Conservation (phyloP, 2,888 invertebrate species). For the Escarpia spicata region DNA sequence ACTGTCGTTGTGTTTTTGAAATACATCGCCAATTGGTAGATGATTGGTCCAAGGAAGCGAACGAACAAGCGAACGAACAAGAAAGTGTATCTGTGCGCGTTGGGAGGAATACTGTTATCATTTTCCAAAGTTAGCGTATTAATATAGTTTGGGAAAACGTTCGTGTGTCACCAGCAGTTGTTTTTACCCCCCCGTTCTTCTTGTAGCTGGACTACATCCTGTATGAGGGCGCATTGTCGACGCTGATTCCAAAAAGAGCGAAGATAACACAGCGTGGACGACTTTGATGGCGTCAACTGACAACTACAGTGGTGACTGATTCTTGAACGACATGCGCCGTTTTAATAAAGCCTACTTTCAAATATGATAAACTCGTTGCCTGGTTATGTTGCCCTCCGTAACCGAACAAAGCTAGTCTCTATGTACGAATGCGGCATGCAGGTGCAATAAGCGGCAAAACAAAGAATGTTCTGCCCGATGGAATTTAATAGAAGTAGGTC, state of each 20-base stretch:
- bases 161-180: neutral
- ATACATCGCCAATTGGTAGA: too few species aligned
- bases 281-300: neutral
- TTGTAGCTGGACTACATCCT: constrained; percentile 5
- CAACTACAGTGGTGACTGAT: neutral
- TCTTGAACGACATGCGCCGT: neutral
- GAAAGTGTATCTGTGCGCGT: too few species aligned
- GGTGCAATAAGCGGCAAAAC: too few species aligned
- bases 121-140: neutral
- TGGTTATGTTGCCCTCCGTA: neutral
- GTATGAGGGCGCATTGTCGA: neutral
- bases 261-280: neutral
- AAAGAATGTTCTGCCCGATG: too few species aligned
- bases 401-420: too few species aligned
- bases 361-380: neutral
- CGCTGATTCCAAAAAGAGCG: neutral
- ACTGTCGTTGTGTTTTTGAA: too few species aligned
- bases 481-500: too few species aligned
- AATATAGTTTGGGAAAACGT: neutral
- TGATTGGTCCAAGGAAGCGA: too few species aligned
- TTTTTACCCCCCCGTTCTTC: neutral
- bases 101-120: too few species aligned
- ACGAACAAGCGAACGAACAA: too few species aligned
- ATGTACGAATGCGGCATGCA: too few species aligned
- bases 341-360: neutral